Evolutionary conservation across 2,888 invertebrate species (phyloP), one percentile per base, ranked within the genome.

Genomic region (Bibio marci): DNA sequence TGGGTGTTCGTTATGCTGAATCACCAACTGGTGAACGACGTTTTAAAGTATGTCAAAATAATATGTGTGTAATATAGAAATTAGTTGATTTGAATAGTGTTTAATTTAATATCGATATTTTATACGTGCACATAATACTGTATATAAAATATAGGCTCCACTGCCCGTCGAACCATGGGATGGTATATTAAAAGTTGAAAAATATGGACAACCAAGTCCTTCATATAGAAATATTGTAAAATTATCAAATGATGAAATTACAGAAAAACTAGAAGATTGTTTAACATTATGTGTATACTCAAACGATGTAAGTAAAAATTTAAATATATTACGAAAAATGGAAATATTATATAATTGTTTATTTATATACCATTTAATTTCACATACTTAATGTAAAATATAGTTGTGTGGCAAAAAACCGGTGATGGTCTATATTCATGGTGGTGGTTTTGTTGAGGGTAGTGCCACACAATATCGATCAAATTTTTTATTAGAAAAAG

Each of bases 381-480:
- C n/a, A n/a, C n/a, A n/a, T n/a, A n/a, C n/a, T 31, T 33, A 8
- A 11, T 12, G 22, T 35, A n/a, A 34, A 13, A n/a, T 14, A 32
- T 37, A 59, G 59, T 47, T 58, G 0, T 48, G 45, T n/a, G 47
- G 44, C 4, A 45, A 44, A n/a, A 48, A 46, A 33, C 62, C 65
- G 1, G 63, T 65, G 0, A 59, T 65, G 58, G 55, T 65, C 15
- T 65, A 58, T 43, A 49, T 64, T 35, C 62, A 64, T 41, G 65
- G 65, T 1, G 65, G 65, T 10, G 61, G 56, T 15, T 62, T 57
- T 43, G 52, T 54, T 39, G 56, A 58, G 46, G 62, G 64, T 19
- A 53, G 58, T 2, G 48, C 63, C 4, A 43, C 49, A 13, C 51
- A 56, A 45, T 57, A 56, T 48, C 58, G 62, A 11, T 57, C 64